Conservation (phyloP, 23 tunicate genomes). For the Trididemnum miniatum region DNA sequence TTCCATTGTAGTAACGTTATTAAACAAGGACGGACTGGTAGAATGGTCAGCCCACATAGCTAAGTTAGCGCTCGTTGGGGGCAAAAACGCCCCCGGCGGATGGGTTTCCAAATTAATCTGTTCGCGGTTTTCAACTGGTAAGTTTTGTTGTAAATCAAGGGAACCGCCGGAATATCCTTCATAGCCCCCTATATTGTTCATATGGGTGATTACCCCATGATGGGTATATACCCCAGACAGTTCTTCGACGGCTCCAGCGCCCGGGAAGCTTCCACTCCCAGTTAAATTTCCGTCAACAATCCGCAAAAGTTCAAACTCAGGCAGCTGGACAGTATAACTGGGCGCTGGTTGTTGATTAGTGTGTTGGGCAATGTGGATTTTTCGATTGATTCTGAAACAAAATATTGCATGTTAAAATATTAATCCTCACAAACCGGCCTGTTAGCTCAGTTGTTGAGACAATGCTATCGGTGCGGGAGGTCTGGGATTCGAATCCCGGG, state of each 20-base stretch:
- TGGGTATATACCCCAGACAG: background rate
- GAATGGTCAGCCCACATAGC: background rate
- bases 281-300: background rate
- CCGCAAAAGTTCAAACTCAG: conserved; percentile 3
- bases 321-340: background rate
- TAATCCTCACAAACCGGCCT: no score
- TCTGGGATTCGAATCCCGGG: no score
- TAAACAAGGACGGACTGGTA: background rate
- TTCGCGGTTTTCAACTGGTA: background rate
- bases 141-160: conserved; percentile 5
- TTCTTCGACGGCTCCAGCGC: background rate
- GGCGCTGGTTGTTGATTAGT: background rate
- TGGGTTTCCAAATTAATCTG: background rate
- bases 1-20: background rate
- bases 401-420: no score
- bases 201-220: background rate
- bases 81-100: background rate
- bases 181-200: background rate
- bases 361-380: background rate
- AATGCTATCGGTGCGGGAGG: no score
- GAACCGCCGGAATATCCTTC: background rate
- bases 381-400: conserved; percentile 19
- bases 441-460: no score
- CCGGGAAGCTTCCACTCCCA: background rate
- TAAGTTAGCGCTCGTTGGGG: background rate